Evolutionary conservation across 2,797 vertebrate species (phyloP).

Genomic region (Trematomus bernacchii): DNA sequence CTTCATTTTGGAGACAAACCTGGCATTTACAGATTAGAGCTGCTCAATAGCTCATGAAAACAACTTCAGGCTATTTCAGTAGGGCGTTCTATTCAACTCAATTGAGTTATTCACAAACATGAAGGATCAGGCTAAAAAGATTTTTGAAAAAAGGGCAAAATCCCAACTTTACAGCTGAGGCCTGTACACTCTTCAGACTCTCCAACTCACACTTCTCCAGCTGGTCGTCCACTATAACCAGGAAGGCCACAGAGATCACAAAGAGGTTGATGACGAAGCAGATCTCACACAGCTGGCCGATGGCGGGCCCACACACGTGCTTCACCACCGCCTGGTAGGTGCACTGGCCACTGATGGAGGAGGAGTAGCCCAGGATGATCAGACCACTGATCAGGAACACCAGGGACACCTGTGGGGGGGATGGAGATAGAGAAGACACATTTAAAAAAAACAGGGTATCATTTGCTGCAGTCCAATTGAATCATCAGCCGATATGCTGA

Average conservation of each 20-base stretch:
- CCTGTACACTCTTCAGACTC: background rate
- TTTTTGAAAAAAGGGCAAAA: background rate
- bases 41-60: background rate
- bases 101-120: background rate
- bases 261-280: conserved; percentile 96
- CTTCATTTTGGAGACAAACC: background rate
- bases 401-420: conserved; percentile 80
- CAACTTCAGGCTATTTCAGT: background rate
- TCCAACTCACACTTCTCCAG: conserved; percentile 92
- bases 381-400: conserved; percentile 95
- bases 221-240: conserved; percentile 94
- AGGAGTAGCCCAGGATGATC: conserved; percentile 91
- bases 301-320: conserved; percentile 86
- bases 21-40: background rate
- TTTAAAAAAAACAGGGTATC: background rate
- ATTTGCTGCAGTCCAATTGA: background rate
- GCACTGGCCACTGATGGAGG: conserved; percentile 89
- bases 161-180: background rate
- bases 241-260: conserved; percentile 96
- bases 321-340: conserved; percentile 95
- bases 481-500: background rate
- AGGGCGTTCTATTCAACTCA: background rate
- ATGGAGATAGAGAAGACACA: background rate
- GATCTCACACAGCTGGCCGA: conserved; percentile 92
- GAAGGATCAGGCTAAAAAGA: background rate